Evolutionary conservation across 2,797 vertebrate species (phyloP).

Genomic region (Clarias laeviceps): DNA sequence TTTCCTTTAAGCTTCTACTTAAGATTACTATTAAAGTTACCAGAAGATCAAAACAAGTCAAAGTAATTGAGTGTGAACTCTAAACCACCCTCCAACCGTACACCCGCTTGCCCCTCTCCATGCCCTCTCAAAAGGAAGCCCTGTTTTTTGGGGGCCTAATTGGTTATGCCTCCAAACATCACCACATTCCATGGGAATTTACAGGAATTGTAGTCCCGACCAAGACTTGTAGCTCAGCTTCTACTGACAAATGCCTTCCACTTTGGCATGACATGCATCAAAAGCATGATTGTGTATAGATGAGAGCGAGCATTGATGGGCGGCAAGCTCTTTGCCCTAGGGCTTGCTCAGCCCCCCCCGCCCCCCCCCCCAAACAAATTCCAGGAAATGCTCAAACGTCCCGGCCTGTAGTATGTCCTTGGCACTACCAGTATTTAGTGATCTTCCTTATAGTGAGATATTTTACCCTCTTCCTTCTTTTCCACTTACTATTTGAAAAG

Average conservation of each 20-base stretch:
- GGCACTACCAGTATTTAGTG: conserved; percentile 11
- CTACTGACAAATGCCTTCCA: conserved; percentile 68
- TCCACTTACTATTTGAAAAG: conserved; percentile 33
- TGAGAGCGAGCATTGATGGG: conserved; percentile 67
- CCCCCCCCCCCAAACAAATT: conserved; percentile 40
- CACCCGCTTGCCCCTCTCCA: conserved; percentile 4
- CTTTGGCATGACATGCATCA: conserved; percentile 66
- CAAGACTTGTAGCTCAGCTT: conserved; percentile 61
- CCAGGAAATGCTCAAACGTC: conserved; percentile 63
- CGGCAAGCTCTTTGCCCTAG: conserved; percentile 63
- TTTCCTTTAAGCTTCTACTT: neutral
- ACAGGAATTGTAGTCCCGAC: conserved; percentile 64
- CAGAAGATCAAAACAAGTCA: neutral
- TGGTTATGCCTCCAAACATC: conserved; percentile 64
- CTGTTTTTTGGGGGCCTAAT: conserved; percentile 64
- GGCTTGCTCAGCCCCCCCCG: conserved; percentile 42
- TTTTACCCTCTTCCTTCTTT: conserved; percentile 31
- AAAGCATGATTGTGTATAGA: conserved; percentile 70
- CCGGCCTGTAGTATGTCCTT: conserved; percentile 42
- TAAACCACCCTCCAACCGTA: neutral
- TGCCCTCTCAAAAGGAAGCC: conserved; percentile 51
- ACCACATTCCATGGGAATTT: conserved; percentile 71
- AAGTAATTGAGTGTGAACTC: neutral
- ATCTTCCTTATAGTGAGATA: conserved; percentile 29
- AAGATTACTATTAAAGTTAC: neutral